These are phyloP conservation scores for Bostrychus sinensis DNA, from an alignment of 2,113 vertebrate genomes.

Conservation along the genomic window DNA sequence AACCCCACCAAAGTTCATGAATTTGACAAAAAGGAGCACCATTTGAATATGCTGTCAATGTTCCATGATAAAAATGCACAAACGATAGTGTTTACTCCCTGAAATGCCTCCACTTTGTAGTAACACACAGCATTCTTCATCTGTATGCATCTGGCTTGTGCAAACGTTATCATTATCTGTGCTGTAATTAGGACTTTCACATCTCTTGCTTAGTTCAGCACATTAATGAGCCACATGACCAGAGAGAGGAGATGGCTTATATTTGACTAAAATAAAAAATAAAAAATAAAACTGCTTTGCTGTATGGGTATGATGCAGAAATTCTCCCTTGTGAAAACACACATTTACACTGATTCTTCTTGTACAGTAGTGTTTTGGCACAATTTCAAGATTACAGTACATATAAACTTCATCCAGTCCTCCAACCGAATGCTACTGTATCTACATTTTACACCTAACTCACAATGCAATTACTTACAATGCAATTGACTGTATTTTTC, in stretches of 20 bases:
- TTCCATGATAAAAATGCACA: too few species aligned
- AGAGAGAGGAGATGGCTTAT: slow-evolving; percentile 58
- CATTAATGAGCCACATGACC: slow-evolving; percentile 40
- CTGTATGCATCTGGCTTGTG: slow-evolving; percentile 17
- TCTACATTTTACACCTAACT: too few species aligned
- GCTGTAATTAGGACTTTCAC: slow-evolving; percentile 61
- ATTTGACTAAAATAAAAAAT: slow-evolving; percentile 54
- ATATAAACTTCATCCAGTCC: neutral
- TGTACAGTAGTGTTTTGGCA: neutral
- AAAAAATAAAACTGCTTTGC: slow-evolving; percentile 46
- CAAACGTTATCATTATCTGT: slow-evolving; percentile 51
- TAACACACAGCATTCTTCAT: slow-evolving; percentile 38
- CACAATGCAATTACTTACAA: too few species aligned
- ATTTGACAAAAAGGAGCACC: too few species aligned
- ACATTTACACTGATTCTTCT: slow-evolving; percentile 5
- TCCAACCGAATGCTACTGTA: too few species aligned
- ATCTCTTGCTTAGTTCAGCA: slow-evolving; percentile 52
- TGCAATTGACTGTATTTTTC: too few species aligned
- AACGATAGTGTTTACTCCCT: slow-evolving; percentile 19
- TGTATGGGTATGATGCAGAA: slow-evolving; percentile 45
- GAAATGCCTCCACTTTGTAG: slow-evolving; percentile 53
- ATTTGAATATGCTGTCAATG: too few species aligned
- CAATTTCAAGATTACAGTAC: neutral
- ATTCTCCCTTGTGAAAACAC: slow-evolving; percentile 32
- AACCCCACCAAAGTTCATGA: too few species aligned